phyloP scores from a whole-genome alignment of 2,797 vertebrate species.

The Artibeus lituratus region DNA sequence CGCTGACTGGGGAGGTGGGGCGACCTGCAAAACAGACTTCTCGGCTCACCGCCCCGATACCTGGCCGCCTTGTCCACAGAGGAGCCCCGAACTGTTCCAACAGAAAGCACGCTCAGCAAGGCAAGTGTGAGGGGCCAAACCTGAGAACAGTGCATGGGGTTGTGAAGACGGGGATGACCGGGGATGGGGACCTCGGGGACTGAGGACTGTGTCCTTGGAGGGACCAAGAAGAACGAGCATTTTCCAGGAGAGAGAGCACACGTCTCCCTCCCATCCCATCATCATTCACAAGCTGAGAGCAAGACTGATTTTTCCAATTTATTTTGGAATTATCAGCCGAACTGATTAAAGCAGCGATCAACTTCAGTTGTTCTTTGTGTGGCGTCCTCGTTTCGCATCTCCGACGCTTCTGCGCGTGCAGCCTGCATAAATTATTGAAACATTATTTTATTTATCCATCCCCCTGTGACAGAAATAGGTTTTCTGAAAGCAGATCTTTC shows the following conservation, averaged over 20 bases:
- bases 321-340: slow-evolving; percentile 78
- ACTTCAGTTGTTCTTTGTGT: slow-evolving; percentile 68
- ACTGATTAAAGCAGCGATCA: slow-evolving; percentile 78
- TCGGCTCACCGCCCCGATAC: accelerated
- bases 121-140: not conserved
- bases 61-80: accelerated
- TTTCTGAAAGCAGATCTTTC: slow-evolving; percentile 78
- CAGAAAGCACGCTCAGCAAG: accelerated
- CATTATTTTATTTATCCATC: slow-evolving; percentile 81
- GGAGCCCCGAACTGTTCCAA: no score
- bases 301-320: slow-evolving; percentile 73
- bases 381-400: slow-evolving; percentile 72
- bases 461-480: slow-evolving; percentile 79
- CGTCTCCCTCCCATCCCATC: slow-evolving; percentile 9
- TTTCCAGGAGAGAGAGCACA: slow-evolving; percentile 44
- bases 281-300: slow-evolving; percentile 54
- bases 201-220: not conserved
- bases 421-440: slow-evolving; percentile 83
- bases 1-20: not conserved
- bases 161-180: not conserved
- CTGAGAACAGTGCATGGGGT: accelerated
- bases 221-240: not conserved
- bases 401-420: slow-evolving; percentile 51
- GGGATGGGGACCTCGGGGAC: accelerated
- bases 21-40: not conserved